Percentiles rank a stretch among this genome's conserved stretches.
phyloP scores from a whole-genome alignment of 2,113 vertebrate genomes.

The Anser cygnoides region DNA sequence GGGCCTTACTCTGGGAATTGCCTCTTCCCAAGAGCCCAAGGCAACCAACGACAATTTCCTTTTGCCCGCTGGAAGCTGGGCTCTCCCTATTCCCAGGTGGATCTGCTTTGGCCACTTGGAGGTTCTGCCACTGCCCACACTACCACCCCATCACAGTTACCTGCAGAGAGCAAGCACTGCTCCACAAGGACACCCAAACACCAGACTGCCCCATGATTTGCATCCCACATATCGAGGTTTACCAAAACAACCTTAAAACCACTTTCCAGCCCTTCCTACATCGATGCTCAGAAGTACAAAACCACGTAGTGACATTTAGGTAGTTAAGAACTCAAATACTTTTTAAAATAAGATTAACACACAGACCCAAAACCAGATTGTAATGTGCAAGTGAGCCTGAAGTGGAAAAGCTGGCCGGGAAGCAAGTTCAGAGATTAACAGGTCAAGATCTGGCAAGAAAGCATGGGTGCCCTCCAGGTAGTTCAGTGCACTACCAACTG shows the following conservation, averaged over 20 bases:
- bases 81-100: neutral
- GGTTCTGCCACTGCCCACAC: neutral
- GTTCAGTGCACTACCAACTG: neutral
- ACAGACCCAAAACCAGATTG: neutral
- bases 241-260: neutral
- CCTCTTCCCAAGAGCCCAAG: neutral
- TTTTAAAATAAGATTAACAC: neutral
- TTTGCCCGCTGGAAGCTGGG: neutral
- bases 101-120: neutral
- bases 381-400: neutral
- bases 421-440: neutral
- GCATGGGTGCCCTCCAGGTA: neutral
- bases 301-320: neutral
- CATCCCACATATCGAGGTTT: neutral
- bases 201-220: neutral
- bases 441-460: neutral
- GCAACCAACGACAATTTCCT: neutral
- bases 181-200: neutral
- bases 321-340: neutral
- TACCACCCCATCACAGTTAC: neutral
- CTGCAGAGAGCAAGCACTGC: neutral
- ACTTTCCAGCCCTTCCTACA: neutral
- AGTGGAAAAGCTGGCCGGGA: neutral
- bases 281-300: neutral
- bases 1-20: neutral